Evolutionary conservation across 2,797 vertebrate species (phyloP).

Genomic region (Rhodeus uyekii): DNA sequence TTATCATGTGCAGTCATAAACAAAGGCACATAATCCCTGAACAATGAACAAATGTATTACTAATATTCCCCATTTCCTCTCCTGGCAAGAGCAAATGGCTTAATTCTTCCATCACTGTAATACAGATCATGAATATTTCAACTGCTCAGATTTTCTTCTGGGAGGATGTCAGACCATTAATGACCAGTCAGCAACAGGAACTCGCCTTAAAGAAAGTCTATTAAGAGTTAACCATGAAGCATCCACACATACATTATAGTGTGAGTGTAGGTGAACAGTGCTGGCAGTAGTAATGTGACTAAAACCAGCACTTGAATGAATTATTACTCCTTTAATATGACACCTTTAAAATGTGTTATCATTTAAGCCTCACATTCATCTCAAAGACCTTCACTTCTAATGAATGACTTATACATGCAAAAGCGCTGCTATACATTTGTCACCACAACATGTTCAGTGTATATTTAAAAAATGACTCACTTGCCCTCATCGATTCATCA

Average conservation of each 20-base stretch:
- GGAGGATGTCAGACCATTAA: constrained; percentile 71
- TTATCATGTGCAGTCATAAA: constrained; percentile 19
- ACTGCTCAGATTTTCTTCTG: constrained; percentile 71
- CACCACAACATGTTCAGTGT: constrained; percentile 12
- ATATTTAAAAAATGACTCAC: background rate
- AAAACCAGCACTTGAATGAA: constrained; percentile 52
- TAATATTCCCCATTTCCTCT: constrained; percentile 49
- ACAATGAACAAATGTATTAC: constrained; percentile 51
- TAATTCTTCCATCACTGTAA: constrained; percentile 55
- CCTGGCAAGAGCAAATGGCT: constrained; percentile 63
- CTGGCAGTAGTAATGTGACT: constrained; percentile 55
- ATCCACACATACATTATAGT: constrained; percentile 56
- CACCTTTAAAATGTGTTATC: constrained; percentile 39
- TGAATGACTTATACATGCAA: constrained; percentile 38
- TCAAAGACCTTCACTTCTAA: background rate
- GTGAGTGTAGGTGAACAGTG: constrained; percentile 53
- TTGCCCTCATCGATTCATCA: constrained; percentile 25
- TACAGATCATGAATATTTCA: constrained; percentile 75
- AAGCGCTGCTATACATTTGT: constrained; percentile 16
- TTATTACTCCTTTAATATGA: constrained; percentile 41
- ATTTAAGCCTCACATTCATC: constrained; percentile 37
- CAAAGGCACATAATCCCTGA: constrained; percentile 59
- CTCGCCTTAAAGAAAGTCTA: constrained; percentile 61
- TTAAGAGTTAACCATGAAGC: constrained; percentile 69
- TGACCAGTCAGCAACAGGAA: constrained; percentile 64